phyloP scores from a whole-genome alignment of 2,113 vertebrate species.

The Holacanthus passer region DNA sequence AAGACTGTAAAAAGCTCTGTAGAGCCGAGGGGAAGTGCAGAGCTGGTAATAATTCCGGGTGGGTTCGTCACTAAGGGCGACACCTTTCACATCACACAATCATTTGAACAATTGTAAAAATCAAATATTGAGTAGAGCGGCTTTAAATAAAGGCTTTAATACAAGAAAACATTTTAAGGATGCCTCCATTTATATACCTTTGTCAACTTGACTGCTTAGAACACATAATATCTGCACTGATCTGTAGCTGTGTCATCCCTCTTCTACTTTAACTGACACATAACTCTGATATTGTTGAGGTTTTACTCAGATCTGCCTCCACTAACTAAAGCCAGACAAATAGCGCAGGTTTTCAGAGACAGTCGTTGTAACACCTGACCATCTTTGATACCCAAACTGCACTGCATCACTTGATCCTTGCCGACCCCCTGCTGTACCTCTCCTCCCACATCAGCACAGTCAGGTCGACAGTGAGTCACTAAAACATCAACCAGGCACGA shows the following conservation, averaged over 20 bases:
- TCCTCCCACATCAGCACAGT: neutral
- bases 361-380: constrained; percentile 24
- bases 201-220: neutral
- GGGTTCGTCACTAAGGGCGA: too few relatives aligned
- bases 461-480: neutral
- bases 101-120: too few relatives aligned
- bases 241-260: neutral
- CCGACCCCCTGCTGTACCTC: neutral
- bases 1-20: too few relatives aligned
- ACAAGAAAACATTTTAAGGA: too few relatives aligned
- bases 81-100: too few relatives aligned
- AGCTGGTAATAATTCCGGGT: too few relatives aligned
- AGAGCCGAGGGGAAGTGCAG: too few relatives aligned
- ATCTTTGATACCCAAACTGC: constrained; percentile 19
- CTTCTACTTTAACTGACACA: neutral
- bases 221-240: neutral
- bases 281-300: neutral
- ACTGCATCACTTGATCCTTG: neutral
- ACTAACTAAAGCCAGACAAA: neutral
- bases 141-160: neutral
- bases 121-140: neutral
- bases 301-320: neutral
- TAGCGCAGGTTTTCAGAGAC: neutral
- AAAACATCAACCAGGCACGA: constrained; percentile 5
- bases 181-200: neutral